Evolutionary conservation across 2,113 vertebrate genomes (phyloP), one percentile per base, ranked within the genome.

Genomic region (Ptychochromis oligacanthus): DNA sequence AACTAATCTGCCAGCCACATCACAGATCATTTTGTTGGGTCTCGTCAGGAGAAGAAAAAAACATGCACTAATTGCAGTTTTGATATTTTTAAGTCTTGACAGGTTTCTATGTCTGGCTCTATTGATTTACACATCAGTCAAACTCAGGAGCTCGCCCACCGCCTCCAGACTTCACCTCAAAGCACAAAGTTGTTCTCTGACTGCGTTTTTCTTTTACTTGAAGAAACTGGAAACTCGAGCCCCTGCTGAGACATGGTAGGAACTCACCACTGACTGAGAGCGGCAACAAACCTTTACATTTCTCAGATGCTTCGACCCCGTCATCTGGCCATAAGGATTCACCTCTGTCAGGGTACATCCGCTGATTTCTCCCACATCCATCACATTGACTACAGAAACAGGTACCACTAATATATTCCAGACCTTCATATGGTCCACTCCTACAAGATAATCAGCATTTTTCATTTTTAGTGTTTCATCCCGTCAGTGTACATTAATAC

Each of bases 21-120:
- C 67, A n/a, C 26, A n/a, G 14, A 34, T 72, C 43, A 28, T 55
- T 55, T 22, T 6, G 6, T 5, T 43, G 61, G 14, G 38, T 70
- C 43, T 70, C 43, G 26, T 70, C 26, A 34, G 67, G 46, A 67
- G 5, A 40, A 54, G 26, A n/a, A 1, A 31, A 64, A 43, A 54
- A 14, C 7, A 0, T 0, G 0, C 18, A 34, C 4, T 85, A 65
- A 85, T 80, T 85, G 15, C 38, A 65, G 58, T 49, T 80, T 36
- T 34, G 83, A 70, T 77, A 59, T 70, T 80, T 80, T 70, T 17
- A 54, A 67, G 40, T 34, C 52, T 40, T 56, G 26, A 74, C 13
- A 60, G n/a, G 84, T 70, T 77, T 81, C 79, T 81, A 17, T 81
- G 79, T 81, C 67, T 52, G 67, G 26, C 46, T 52, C 17, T 26